Percentiles rank a stretch among this genome's conserved stretches.
These are phyloP conservation scores for Leucoraja ocellata DNA, from an alignment of 2,797 vertebrate species.

Conservation along the genomic window DNA sequence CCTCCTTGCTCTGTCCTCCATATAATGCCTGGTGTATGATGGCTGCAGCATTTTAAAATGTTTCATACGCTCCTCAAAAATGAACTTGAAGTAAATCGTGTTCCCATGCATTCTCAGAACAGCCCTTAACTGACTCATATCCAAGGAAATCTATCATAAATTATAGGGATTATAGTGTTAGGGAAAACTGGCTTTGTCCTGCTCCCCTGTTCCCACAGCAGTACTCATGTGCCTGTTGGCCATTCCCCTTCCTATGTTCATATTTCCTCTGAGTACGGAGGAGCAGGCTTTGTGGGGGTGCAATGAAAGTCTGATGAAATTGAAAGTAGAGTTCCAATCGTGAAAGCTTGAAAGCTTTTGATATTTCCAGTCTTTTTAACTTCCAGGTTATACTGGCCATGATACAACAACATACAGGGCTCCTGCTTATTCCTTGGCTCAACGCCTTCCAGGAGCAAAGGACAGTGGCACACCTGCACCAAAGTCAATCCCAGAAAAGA, in stretches of 20 bases:
- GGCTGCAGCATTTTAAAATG: no score
- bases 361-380: not conserved
- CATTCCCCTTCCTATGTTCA: not conserved
- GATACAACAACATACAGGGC: not conserved
- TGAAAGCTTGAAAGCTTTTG: not conserved
- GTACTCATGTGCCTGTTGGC: not conserved
- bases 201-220: not conserved
- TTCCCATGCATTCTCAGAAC: not conserved
- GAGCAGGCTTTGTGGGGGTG: not conserved
- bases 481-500: not conserved
- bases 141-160: no score
- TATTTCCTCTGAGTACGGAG: not conserved
- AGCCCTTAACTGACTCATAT: no score
- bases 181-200: no score
- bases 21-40: no score
- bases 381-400: not conserved
- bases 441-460: not conserved
- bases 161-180: no score
- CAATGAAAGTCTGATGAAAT: not conserved
- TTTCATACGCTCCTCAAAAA: no score
- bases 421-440: conserved; percentile 25
- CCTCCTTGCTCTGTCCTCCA: no score
- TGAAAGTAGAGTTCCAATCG: not conserved
- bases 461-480: not conserved
- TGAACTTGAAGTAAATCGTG: no score